Evolutionary conservation across 2,888 invertebrate species (phyloP).

Genomic region (Euplagia quadripunctaria): DNA sequence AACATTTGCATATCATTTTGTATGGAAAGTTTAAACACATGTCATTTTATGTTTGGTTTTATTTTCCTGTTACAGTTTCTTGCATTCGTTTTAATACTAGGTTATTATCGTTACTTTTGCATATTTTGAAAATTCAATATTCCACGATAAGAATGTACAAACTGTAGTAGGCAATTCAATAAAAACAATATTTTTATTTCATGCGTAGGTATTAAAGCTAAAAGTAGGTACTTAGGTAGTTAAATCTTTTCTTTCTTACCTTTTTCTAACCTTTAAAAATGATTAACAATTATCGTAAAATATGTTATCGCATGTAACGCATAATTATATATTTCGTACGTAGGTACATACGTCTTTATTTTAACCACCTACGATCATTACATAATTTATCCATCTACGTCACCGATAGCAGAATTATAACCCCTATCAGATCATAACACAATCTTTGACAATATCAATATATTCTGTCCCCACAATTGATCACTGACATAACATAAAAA

Average conservation of each 20-base stretch:
- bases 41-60: background rate
- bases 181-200: background rate
- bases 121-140: background rate
- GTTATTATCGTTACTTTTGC: background rate
- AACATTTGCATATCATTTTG: background rate
- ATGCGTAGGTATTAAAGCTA: background rate
- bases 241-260: background rate
- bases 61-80: background rate
- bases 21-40: background rate
- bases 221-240: background rate
- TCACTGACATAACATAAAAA: background rate
- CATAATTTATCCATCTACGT: background rate
- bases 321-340: too few species aligned
- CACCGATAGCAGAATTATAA: background rate
- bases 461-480: background rate
- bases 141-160: background rate
- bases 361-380: background rate
- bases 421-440: too few species aligned
- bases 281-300: too few species aligned
- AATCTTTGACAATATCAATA: background rate
- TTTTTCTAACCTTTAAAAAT: too few species aligned
- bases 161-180: background rate
- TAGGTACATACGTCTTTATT: too few species aligned
- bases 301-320: too few species aligned
- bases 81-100: background rate